A percentile compares a stretch with the other conserved stretches of the same genome.
These are phyloP conservation scores for Actenoides lindsayi DNA, from an alignment of 2,113 vertebrate species.

Conservation along the genomic window DNA sequence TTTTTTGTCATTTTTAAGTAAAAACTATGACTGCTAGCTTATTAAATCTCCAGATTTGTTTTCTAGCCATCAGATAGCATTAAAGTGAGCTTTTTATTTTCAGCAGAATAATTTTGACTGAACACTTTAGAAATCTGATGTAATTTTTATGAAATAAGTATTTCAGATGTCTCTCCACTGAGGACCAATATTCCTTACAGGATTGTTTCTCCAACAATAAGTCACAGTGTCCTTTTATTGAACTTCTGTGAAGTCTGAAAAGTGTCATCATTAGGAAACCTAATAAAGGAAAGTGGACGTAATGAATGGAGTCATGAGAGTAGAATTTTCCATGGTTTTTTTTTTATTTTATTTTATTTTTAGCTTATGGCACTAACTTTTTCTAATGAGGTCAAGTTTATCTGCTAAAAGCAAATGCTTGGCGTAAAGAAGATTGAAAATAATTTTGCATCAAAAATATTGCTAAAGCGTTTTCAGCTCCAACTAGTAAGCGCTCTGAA, in stretches of 20 bases:
- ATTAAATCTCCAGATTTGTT: not conserved
- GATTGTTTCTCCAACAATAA: not conserved
- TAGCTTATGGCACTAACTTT: not conserved
- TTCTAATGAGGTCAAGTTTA: not conserved
- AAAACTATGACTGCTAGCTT: not conserved
- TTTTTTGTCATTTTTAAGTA: not conserved
- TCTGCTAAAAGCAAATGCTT: not conserved
- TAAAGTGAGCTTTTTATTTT: not conserved
- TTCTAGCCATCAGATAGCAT: not conserved
- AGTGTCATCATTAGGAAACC: not conserved
- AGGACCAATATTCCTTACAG: not conserved
- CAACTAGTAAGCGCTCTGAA: not conserved
- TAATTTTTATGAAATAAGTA: not conserved
- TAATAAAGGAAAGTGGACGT: not conserved
- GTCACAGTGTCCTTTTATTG: not conserved
- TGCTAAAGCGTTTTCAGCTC: not conserved
- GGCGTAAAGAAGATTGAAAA: not conserved
- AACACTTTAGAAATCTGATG: not conserved
- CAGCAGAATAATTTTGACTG: not conserved
- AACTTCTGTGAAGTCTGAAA: not conserved
- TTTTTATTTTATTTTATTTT: not conserved
- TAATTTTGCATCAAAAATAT: not conserved
- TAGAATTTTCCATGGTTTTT: not conserved
- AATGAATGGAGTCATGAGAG: not conserved
- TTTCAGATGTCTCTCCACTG: not conserved